phyloP scores from a whole-genome alignment of 2,797 vertebrate genomes.

The Chaenodraco wilsoni region DNA sequence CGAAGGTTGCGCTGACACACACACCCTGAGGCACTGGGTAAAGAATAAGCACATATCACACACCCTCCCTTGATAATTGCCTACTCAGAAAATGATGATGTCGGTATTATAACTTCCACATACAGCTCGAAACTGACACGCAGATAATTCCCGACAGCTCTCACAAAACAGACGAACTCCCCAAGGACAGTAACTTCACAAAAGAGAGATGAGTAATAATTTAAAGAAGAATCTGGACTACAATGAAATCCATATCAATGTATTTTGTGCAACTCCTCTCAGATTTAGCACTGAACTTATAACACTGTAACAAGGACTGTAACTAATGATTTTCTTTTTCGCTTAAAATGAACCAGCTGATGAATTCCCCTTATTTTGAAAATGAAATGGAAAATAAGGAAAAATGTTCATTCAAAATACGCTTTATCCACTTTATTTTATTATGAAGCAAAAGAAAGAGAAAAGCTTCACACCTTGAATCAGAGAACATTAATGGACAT shows the following conservation, averaged over 20 bases:
- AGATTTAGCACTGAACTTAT: not conserved
- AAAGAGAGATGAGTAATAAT: conserved; percentile 13
- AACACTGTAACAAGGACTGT: not conserved
- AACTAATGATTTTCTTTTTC: not conserved
- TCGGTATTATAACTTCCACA: conserved; percentile 50
- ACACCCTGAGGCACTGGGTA: conserved; percentile 11
- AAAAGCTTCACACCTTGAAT: not conserved
- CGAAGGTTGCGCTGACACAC: conserved; percentile 24
- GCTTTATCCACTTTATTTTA: not conserved
- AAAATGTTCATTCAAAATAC: not conserved
- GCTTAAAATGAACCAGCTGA: not conserved
- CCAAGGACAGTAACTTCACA: conserved; percentile 52
- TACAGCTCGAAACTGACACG: conserved; percentile 32
- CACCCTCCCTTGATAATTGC: conserved; percentile 37
- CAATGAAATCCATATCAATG: not conserved
- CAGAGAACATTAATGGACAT: not conserved
- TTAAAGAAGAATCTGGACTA: conserved; percentile 26
- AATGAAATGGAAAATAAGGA: too few relatives aligned
- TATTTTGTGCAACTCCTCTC: not conserved
- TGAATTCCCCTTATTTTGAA: not conserved
- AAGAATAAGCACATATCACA: conserved; percentile 49
- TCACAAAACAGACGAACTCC: conserved; percentile 59
- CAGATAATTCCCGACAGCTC: conserved; percentile 57
- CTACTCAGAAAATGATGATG: conserved; percentile 43
- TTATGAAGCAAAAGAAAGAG: not conserved